Evolutionary conservation across 2,888 invertebrate genomes (phyloP), one percentile per base, ranked within the genome.

Genomic region (Volucella inflata): DNA sequence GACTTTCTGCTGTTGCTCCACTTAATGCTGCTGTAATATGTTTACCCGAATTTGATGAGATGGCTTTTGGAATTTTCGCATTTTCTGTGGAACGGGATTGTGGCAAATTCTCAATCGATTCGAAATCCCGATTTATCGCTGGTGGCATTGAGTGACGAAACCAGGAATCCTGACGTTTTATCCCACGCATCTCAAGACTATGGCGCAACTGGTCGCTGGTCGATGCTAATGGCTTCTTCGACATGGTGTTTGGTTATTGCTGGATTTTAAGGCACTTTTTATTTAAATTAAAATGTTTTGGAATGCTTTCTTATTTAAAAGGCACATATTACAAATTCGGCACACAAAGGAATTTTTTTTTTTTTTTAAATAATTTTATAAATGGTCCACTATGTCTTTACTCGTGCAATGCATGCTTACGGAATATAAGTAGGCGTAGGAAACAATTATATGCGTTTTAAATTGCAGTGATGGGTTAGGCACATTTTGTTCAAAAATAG

Each of bases 71-170:
- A 11, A 84, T 59, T 30, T 72, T 51, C 38, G 67, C 50, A 57
- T 80, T 74, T 16, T 90, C 90, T 21, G 88, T 90, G 38, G 89
- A 88, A 14, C 87, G 87, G 10, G 87, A 88, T 10, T 87, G 89
- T 6, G 90, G 87, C 6, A 91, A 87, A 68, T 91, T 90, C 59
- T 91, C 91, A 78, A 91, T 87, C 0, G 91, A 91, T 57, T 91
- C 91, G 65, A 91, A 91, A 71, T 91, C 90, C n/a, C 90, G 88
- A 87, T 89, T 90, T 12, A 91, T 88, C 8, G 91, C 91, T 46
- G 91, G 91, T 50, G 91, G 91, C 90, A 90, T 90, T 10, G 91
- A 91, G 70, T 91, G 91, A 2, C 91, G 89, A 71, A 90, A 90
- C 91, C 91, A 91, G 0, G 91, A 90, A 77, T 91, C 90, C 80